Evolutionary conservation across 1,140 invertebrate genomes (phyloP), one percentile per base, ranked within the genome.

Genomic region (Choristoneura fumiferana): DNA sequence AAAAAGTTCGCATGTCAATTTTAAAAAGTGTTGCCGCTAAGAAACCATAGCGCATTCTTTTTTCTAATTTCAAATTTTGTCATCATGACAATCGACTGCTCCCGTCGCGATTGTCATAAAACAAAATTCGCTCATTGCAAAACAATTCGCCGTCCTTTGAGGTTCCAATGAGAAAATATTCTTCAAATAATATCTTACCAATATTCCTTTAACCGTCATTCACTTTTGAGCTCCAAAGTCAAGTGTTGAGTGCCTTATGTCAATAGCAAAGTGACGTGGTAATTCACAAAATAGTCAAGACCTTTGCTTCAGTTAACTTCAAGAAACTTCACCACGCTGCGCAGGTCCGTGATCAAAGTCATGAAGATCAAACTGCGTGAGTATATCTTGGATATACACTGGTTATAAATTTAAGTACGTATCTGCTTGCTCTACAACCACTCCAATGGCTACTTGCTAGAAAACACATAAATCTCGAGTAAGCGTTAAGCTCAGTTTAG

Each of bases 281-380:
- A 49, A 45, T 17, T 15, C 12, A 29, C 18, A 17, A n/a, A 29
- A 49, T 49, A 15, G 18, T 49, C 18, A 49, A 29, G 43, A 49
- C 43, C 43, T 49, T 49, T 49, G 43, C 40, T 49, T 49, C 43
- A 8, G 18, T 29, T 49, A 49, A 18, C 43, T 33, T 49, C 8
- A 49, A 49, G 18, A 49, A 74, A 74, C 74, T 71, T 74, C 70
- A 69, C 70, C 84, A 88, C 76, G 76, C 81, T 86, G 78, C 76
- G 82, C 65, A 88, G 73, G 77, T 88, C 85, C 63, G 78, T 87
- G 71, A 88, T 88, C 57, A 87, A 83, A 81, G 82, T 88, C 67
- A 88, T 88, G 85, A 88, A 88, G 76, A 88, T 88, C 69, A 88
- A 87, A 81, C 69, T 88, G 71, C 85, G 85, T 88, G 67, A 88